Percentiles rank a stretch among this genome's conserved stretches.
Conservation (phyloP, 2,797 vertebrate genomes). For the Lophotriccus pileatus region DNA sequence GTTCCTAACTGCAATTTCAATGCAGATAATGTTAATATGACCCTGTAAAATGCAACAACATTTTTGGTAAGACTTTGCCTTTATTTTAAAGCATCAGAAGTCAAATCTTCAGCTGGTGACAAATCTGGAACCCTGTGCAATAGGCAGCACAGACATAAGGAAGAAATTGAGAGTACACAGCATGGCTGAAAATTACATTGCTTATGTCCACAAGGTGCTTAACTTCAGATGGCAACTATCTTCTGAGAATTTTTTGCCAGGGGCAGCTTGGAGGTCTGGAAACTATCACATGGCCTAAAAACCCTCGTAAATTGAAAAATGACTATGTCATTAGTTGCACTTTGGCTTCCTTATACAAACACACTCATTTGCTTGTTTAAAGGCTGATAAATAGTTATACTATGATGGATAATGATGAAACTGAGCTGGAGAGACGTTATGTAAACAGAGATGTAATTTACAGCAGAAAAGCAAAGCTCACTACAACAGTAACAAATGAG, state of each 20-base stretch:
- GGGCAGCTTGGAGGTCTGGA: constrained; percentile 26
- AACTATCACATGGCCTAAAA: constrained; percentile 28
- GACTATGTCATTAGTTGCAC: constrained; percentile 12
- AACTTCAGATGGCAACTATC: not conserved
- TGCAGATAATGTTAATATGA: not conserved
- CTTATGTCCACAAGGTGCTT: not conserved
- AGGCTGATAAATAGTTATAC: constrained; percentile 12
- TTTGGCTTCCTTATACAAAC: constrained; percentile 22
- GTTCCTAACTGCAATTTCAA: not conserved
- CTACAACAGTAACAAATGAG: not conserved
- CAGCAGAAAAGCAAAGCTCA: not conserved
- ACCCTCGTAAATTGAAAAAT: constrained; percentile 41
- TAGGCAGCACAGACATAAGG: not conserved
- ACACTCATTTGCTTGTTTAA: constrained; percentile 5
- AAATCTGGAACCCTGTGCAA: not conserved
- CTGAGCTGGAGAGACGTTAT: not conserved
- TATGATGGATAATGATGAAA: not conserved
- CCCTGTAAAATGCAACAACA: not conserved
- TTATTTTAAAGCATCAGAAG: not conserved
- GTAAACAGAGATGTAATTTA: not conserved
- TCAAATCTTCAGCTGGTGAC: not conserved
- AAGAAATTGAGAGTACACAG: not conserved
- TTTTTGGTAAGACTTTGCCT: not conserved
- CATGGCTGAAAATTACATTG: not conserved
- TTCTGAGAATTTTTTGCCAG: not conserved